Evolutionary conservation across 2,113 vertebrate species (phyloP), one percentile per base, ranked within the genome.

Genomic region (Turnix velox): DNA sequence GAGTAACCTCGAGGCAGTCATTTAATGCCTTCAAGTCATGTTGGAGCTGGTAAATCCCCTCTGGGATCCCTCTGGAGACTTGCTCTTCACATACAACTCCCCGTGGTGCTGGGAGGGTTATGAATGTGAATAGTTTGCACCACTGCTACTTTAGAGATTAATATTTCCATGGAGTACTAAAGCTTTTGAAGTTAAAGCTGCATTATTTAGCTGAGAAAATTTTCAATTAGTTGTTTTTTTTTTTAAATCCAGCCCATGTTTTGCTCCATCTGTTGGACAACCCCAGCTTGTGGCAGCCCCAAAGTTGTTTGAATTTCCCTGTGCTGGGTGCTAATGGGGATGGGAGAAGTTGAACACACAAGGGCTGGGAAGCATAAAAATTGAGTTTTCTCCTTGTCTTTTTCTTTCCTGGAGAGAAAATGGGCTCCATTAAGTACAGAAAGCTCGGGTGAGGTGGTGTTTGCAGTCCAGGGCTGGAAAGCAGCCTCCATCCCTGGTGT

Each of bases 401-500:
- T 73, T 54, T 37, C 71, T 69, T 95, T 73, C 85, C 88, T 82
- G 2, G 35, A 25, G 87, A 93, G 92, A 91, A 95, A 96, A 95
- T 85, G 20, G 85, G 51, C 37, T 63, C 92, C 63, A 55, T 96
- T 94, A 90, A 90, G 74, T 35, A 71, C 39, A 80, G 90, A 73
- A 76, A 71, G 75, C 71, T 90, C 76, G 90, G 82, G 82, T 72
- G 58, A 77, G 85, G 62, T 83, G 68, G 27, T 83, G 39, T 88
- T 94, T 88, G 85, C 90, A 77, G 78, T 24, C 45, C 68, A 25
- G 46, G 74, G 48, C 79, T 85, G 55, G 79, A 88, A 88, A 95
- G 90, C 92, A 88, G 88, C 92, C 90, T 90, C 88, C n/a, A 12
- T 91, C 90, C 88, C 93, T 72, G 35, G 67, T 28, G 92, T 80